Conservation (phyloP, 1,140 invertebrate genomes). For the Anagrus nilaparvatae region DNA sequence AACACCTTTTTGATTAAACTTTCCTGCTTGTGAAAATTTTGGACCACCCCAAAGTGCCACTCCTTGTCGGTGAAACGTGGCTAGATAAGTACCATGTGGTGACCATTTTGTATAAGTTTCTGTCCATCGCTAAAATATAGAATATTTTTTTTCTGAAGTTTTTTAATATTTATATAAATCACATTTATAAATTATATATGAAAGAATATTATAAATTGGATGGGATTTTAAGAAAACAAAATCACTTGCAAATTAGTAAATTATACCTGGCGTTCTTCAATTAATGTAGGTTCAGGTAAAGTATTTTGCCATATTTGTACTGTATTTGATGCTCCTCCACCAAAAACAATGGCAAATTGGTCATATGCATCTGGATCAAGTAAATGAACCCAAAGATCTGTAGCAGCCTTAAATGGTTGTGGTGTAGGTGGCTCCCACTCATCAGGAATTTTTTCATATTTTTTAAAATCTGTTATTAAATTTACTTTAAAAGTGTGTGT, state of each 20-base stretch:
- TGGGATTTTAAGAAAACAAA: too few relatives aligned
- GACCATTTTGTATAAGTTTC: slow-evolving; percentile 96
- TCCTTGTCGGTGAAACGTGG: slow-evolving; percentile 91
- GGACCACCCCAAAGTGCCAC: slow-evolving; percentile 96
- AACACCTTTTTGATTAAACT: slow-evolving; percentile 83
- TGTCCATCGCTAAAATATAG: slow-evolving; percentile 79
- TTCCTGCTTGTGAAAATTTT: slow-evolving; percentile 82
- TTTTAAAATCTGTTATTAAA: slow-evolving; percentile 92
- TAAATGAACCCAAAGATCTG: slow-evolving; percentile 84
- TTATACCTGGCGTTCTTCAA: slow-evolving; percentile 83
- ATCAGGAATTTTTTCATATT: slow-evolving; percentile 85
- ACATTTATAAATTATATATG: neutral
- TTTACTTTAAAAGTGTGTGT: slow-evolving; percentile 92
- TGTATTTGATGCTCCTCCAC: slow-evolving; percentile 58
- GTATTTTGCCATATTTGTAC: slow-evolving; percentile 87
- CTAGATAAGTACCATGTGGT: slow-evolving; percentile 88
- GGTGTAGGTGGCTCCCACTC: slow-evolving; percentile 85
- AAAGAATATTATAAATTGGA: too few relatives aligned
- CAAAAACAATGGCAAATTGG: slow-evolving; percentile 80
- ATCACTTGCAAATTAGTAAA: too few relatives aligned
- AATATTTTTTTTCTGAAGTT: too few relatives aligned
- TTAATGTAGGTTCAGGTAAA: slow-evolving; percentile 69
- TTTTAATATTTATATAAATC: neutral
- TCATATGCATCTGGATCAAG: slow-evolving; percentile 90
- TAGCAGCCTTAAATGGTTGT: slow-evolving; percentile 76